Evolutionary conservation across 2,888 invertebrate species (phyloP).

Genomic region (Agrilus cyanescens): DNA sequence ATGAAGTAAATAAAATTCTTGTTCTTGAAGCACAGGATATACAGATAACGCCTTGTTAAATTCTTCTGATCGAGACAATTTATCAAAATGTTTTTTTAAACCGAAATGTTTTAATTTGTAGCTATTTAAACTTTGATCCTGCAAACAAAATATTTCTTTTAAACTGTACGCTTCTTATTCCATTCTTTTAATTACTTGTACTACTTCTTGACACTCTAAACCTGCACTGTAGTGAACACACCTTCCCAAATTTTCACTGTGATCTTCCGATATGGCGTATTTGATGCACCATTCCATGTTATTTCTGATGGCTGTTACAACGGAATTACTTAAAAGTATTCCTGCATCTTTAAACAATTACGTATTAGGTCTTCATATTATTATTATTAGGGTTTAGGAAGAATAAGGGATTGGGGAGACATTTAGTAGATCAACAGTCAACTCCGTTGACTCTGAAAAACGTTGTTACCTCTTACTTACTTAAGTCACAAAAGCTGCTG

Average conservation of each 20-base stretch:
- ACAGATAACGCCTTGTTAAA: constrained; percentile 51
- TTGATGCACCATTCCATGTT: constrained; percentile 84
- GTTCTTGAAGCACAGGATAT: constrained; percentile 50
- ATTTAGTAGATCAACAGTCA: not conserved
- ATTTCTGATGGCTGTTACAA: constrained; percentile 63
- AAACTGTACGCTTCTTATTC: not conserved
- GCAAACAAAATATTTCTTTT: constrained; percentile 13
- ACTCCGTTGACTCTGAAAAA: not conserved
- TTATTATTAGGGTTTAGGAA: no score
- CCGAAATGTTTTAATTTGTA: constrained; percentile 37
- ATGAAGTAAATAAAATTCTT: constrained; percentile 57
- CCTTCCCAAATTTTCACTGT: constrained; percentile 79
- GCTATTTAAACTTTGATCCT: constrained; percentile 31
- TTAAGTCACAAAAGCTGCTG: constrained; percentile 55
- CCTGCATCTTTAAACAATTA: constrained; percentile 53
- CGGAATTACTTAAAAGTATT: constrained; percentile 76
- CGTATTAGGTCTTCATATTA: not conserved
- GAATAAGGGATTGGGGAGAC: no score
- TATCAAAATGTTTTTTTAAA: constrained; percentile 32
- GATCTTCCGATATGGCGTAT: constrained; percentile 70
- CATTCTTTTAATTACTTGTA: constrained; percentile 37
- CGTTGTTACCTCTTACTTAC: constrained; percentile 32
- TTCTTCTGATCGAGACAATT: constrained; percentile 31
- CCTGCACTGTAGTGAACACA: constrained; percentile 66
- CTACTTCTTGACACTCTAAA: constrained; percentile 42